Conservation (phyloP, 1,140 invertebrate species). For the Cydia pomonella region DNA sequence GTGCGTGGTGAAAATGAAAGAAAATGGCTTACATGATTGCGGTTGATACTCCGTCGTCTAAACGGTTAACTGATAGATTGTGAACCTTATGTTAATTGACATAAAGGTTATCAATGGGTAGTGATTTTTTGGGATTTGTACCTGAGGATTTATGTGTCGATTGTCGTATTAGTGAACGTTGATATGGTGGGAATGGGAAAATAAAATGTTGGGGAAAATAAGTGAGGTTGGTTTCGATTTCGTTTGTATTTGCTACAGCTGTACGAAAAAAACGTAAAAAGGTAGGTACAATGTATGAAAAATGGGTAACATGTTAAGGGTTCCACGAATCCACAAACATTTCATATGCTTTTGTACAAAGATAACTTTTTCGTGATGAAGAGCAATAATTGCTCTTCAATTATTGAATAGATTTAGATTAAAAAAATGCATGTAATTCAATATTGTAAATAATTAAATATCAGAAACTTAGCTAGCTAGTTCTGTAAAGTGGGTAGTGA, state of each 20-base stretch:
- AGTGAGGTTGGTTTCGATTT: not conserved
- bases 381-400: too few relatives aligned
- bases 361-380: too few relatives aligned
- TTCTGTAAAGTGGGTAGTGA: too few relatives aligned
- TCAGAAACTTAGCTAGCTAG: too few relatives aligned
- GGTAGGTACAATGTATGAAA: too few relatives aligned
- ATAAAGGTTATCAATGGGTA: not conserved
- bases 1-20: not conserved
- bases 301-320: too few relatives aligned
- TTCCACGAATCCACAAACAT: too few relatives aligned
- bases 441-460: too few relatives aligned
- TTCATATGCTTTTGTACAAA: too few relatives aligned
- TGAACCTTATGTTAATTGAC: not conserved
- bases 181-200: slow-evolving; percentile 26
- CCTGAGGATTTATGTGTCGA: slow-evolving; percentile 23
- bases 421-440: too few relatives aligned
- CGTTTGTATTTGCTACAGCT: not conserved
- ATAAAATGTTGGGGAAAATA: slow-evolving; percentile 14
- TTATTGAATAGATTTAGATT: too few relatives aligned
- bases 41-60: not conserved
- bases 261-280: too few relatives aligned
- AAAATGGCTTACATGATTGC: not conserved
- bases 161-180: slow-evolving; percentile 23
- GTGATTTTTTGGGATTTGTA: not conserved
- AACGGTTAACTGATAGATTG: not conserved